Evolutionary conservation across 2,888 invertebrate genomes (phyloP), one percentile per base, ranked within the genome.

Genomic region (Chorisops tibialis): DNA sequence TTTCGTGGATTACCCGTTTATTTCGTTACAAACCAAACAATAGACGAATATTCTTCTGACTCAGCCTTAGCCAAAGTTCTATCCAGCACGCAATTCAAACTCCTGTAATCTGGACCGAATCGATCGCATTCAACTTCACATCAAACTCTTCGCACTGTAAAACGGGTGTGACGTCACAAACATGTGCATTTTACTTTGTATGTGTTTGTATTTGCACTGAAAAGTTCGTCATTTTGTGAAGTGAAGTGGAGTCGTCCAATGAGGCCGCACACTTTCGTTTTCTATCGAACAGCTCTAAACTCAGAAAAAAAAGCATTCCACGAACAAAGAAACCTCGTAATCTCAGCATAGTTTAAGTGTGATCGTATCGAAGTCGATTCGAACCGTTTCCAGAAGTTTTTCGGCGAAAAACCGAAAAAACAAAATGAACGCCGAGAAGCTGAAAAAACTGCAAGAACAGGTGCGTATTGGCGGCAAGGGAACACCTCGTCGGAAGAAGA

Each of bases 381-480:
- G 18, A 16, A 19, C 7, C 11, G 18, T 19, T 16, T 2, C 9
- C 22, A 1, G 4, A n/a, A 48, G 48, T 12, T 48, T 48, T 45
- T 21, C 5, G 4, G 12, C 41, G 12, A 41, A 16, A 14, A 41
- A 14, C 41, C 41, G 41, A 41, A 16, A 51, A 6, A 43, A 16
- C 9, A 48, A 59, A 37, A 65, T 65, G 65, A 65, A 65, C 62
- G 37, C 59, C 9, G 65, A 65, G 93, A 95, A 80, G 93, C 82
- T 95, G 75, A 93, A 91, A 81, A 93, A 93, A 82, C 82, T 94
- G 74, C 91, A 92, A 79, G 88, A 91, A 67, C 67, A 66, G 37
- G 94, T 96, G 69, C 87, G 95, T 79, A 95, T 95, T 80, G 96
- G 96, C 76, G 96, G 96, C 74, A 95, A 95, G 88, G 96, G 96